Evolutionary conservation across 2,888 invertebrate genomes (phyloP), one percentile per base, ranked within the genome.

Genomic region (Drosophila vallismaia): DNA sequence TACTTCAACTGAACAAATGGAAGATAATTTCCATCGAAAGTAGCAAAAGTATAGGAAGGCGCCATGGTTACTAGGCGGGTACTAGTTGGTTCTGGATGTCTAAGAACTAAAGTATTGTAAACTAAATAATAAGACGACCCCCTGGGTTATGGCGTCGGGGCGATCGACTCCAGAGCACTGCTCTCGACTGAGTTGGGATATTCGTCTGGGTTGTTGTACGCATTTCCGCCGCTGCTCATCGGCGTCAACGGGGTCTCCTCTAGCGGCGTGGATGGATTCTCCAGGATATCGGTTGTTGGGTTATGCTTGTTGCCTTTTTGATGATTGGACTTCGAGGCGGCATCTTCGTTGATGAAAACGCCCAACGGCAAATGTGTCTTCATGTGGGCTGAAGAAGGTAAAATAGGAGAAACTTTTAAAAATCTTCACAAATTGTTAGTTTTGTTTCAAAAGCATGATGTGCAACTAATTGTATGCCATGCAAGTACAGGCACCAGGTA

Each of bases 321-420:
- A 52, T 53, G 68, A 51, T 29, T 48, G 5, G 69, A 55, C 33
- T 67, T 56, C 14, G 62, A 12, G 6, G 68, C 48, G 6, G 60
- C 45, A 40, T 83, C 79, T 33, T 88, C 89, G 46, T 88, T 81
- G 3, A 86, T 71, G 42, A 75, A 89, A 4, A 86, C 81, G 8
- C 86, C 85, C 60, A 79, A 28, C 19, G 89, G 89, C 60, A 89
- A 48, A 55, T 89, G 88, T 1, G 79, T 74, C 53, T 88, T 86
- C 67, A 84, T 79, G 60, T 88, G 88, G 14, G 85, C 88, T 88
- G 49, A 12, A 6, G 28, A 9, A 52, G 38, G 31, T 49, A 1
- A 6, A 36, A n/a, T 7, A 14, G 26, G 2, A 24, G 19, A 14
- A n/a, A 48, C 2, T 45, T 24, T 51, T 29, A n/a, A 1, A 53